Evolutionary conservation across 2,113 vertebrate species (phyloP), one percentile per base, ranked within the genome.

Genomic region (Cryptoleucopteryx plumbea): DNA sequence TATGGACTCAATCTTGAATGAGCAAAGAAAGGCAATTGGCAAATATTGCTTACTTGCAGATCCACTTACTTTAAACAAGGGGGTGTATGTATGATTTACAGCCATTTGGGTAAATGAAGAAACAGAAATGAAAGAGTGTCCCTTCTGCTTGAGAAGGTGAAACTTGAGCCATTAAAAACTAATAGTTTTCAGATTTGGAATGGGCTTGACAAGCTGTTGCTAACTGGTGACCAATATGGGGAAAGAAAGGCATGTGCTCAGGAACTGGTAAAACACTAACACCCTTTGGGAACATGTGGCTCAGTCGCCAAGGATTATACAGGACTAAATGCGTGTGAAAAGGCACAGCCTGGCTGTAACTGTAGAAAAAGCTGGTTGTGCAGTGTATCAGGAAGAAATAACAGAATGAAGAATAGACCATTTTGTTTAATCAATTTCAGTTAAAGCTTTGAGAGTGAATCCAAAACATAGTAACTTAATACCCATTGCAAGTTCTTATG

Each of bases 261-360:
- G 56, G 29, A 29, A 55, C 10, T 21, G 36, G 29, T 50, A 14
- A 34, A 71, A 55, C 29, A 13, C 6, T 34, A 42, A 21, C 15
- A 42, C 14, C 9, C 10, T 70, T 7, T 22, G 47, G 48, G 38
- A 16, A 20, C 3, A 5, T 0, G 4, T 31, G 38, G 23, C n/a
- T 59, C 32, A 25, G 32, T 71, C 62, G 38, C 29, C 25, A 72
- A 5, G 53, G 47, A 27, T 52, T 62, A 11, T 18, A 23, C 10
- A 56, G 36, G 19, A 11, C 22, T 58, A 26, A 32, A 12, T 52
- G 47, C 32, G 16, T 67, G 23, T 62, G 68, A 12, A 53, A 86
- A 86, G 42, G 22, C 22, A 29, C 47, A 42, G 34, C 32, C 13
- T 3, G 9, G 34, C 43, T 91, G 6, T 17, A 36, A 20, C 11